Conservation (phyloP, 2,113 vertebrate species). For the Acrocephalus kingi region DNA sequence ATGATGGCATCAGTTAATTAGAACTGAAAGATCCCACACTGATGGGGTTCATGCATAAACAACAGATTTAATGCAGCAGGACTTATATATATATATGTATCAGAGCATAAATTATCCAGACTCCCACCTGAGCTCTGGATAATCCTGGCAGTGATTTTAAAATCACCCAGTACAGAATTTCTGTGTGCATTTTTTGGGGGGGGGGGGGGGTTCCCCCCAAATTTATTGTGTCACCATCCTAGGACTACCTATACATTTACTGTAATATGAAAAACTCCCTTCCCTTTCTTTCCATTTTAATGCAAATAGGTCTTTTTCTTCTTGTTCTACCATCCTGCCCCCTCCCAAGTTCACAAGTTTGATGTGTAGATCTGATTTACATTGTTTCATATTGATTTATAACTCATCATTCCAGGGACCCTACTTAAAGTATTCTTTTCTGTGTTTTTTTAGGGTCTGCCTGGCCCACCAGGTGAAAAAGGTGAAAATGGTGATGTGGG, state of each 20-base stretch:
- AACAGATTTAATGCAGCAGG: background rate
- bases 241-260: background rate
- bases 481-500: slow-evolving; percentile 97
- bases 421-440: background rate
- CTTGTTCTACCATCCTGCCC: background rate
- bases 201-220: rapidly evolving
- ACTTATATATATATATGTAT: background rate
- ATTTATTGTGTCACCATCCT: background rate
- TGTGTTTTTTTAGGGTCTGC: slow-evolving; percentile 83
- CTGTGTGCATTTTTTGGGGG: background rate
- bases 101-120: background rate
- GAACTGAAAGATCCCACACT: background rate
- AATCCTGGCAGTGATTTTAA: background rate
- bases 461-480: slow-evolving; percentile 96
- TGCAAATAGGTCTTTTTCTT: background rate
- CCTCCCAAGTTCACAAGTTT: background rate
- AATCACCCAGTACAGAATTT: background rate
- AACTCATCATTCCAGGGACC: background rate
- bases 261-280: background rate
- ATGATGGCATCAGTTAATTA: background rate
- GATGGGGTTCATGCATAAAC: background rate
- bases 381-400: background rate
- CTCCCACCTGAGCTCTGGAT: background rate
- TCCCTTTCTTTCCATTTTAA: background rate
- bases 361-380: background rate